Conservation (phyloP, 1,140 invertebrate species). For the Drosophila paulistorum region DNA sequence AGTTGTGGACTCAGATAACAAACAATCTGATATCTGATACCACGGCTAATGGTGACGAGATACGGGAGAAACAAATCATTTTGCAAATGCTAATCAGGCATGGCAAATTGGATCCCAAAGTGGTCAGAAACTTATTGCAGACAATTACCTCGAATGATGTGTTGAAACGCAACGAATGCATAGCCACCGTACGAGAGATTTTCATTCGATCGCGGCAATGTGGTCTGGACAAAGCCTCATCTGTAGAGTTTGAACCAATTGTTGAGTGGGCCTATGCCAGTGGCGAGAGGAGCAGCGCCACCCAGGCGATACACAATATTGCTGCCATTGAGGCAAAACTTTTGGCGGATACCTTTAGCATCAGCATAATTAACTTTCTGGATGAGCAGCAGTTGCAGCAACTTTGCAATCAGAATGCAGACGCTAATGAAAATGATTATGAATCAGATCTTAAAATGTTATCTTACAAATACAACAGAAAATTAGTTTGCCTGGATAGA, state of each 20-base stretch:
- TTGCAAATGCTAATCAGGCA: slow-evolving; percentile 56
- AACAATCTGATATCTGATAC: slow-evolving; percentile 59
- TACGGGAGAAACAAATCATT: slow-evolving; percentile 62
- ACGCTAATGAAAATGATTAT: background rate
- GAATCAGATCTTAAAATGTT: slow-evolving; percentile 34
- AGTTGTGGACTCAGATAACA: slow-evolving; percentile 54
- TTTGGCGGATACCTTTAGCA: slow-evolving; percentile 68
- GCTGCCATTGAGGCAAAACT: slow-evolving; percentile 55
- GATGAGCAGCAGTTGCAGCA: slow-evolving; percentile 53
- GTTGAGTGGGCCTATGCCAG: slow-evolving; percentile 63
- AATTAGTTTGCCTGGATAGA: slow-evolving; percentile 53
- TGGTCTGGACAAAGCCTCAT: slow-evolving; percentile 62
- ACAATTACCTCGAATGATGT: slow-evolving; percentile 60
- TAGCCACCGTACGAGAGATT: slow-evolving; percentile 64
- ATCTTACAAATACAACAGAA: slow-evolving; percentile 64
- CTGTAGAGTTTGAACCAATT: slow-evolving; percentile 46
- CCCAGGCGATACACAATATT: slow-evolving; percentile 69
- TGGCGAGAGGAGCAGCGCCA: slow-evolving; percentile 45
- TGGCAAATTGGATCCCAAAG: slow-evolving; percentile 44
- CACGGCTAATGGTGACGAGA: slow-evolving; percentile 47
- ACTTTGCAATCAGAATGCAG: background rate
- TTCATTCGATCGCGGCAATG: slow-evolving; percentile 54
- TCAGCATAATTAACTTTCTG: slow-evolving; percentile 77
- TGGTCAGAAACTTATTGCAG: slow-evolving; percentile 51
- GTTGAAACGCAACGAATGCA: slow-evolving; percentile 67